Evolutionary conservation across 92 coral and sea anemone species (phyloP), one percentile per base, ranked within the genome.

Genomic region (Zoanthus gigantus): DNA sequence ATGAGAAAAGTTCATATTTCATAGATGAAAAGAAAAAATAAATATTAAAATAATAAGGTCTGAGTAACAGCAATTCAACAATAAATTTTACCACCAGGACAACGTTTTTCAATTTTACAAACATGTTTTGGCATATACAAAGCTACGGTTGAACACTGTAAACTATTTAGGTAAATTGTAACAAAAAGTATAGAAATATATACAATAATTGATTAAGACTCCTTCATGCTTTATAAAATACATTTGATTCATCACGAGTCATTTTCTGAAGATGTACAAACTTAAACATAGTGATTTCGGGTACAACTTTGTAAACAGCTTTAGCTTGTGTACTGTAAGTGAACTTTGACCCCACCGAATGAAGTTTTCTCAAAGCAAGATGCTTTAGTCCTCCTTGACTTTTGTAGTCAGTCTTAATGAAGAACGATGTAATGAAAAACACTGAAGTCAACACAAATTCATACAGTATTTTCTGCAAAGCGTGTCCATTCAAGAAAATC

Each of bases 241-340:
- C 61, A 74, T 74, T 74, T 74, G 79, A 74, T 74, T 74, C 79
- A 74, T 74, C 79, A 74, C 58, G 79, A 74, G 79, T 74, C 79
- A 74, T 74, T 74, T 74, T 74, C 79, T 74, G 79, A 37, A 37
- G 42, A 2, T 37, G 42, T 37, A 37, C 42, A 37, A 37, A 37
- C 42, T 37, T 2, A 77, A 77, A 77, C 50, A 77, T 66, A 77
- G 82, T 77, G 82, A 75, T 74, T 74, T 74, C 29, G 78, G 48
- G 78, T 74, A 74, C 79, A 75, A 76, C 50, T 76, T 76, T 76
- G 81, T 76, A 76, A 76, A 76, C 81, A 77, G 54, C 82, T 77
- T 77, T 77, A 77, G 82, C 82, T 77, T 54, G 82, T 77, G 68
- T 77, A 77, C 82, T 77, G 82, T 77, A 77, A 77, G 82, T 77